phyloP scores from a whole-genome alignment of 2,888 invertebrate genomes.

The Metallyticus violacea region DNA sequence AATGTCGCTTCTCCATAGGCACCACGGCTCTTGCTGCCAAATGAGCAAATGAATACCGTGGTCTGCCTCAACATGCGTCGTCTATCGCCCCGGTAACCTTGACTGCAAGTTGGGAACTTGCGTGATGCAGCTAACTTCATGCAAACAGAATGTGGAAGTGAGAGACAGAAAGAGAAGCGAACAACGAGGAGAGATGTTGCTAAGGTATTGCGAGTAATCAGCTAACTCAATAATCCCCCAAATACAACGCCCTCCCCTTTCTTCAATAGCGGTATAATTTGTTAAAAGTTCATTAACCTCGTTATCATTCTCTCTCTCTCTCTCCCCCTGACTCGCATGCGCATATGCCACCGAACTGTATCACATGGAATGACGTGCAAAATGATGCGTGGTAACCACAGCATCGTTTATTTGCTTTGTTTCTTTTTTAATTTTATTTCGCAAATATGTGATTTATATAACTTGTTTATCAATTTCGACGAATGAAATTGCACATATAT shows the following conservation, averaged over 20 bases:
- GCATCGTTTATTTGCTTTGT: no score
- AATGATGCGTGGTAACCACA: no score
- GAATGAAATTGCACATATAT: no score
- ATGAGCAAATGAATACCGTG: not conserved
- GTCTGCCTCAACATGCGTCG: constrained; percentile 3
- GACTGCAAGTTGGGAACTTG: not conserved
- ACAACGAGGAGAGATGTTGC: not conserved
- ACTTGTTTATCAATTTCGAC: no score
- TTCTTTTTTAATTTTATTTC: no score
- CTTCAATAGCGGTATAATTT: no score
- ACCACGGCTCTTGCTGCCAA: not conserved
- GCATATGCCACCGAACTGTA: not conserved
- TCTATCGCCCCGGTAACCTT: not conserved
- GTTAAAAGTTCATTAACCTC: not conserved
- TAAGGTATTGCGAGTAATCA: not conserved
- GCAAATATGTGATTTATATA: no score
- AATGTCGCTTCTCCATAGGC: not conserved
- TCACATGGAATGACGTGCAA: no score
- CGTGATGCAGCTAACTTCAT: no score
- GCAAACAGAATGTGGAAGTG: no score
- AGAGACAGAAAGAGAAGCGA: no score
- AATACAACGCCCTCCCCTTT: no score
- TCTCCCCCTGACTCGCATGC: not conserved
- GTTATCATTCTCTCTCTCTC: not conserved
- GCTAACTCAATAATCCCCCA: not conserved